A percentile compares a stretch with the other conserved stretches of the same genome.
Evolutionary conservation across 53 echinoderm and acorn worm genomes (phyloP).

Genomic region (Glandiceps talaboti): DNA sequence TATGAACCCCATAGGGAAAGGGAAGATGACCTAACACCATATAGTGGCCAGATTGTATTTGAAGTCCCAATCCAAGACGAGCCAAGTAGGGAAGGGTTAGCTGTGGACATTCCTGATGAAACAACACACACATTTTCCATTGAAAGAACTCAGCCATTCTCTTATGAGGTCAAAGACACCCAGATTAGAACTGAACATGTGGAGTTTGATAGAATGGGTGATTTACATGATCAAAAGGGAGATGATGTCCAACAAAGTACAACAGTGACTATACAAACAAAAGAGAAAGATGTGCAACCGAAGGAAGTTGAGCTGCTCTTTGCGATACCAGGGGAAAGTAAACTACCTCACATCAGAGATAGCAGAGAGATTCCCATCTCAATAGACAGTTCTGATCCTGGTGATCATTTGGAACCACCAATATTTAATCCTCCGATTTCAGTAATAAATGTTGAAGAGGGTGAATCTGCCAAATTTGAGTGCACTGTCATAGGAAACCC

Average conservation of each 20-base stretch:
- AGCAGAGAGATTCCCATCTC: neutral
- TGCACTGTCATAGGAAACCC: constrained; percentile 69
- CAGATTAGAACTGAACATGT: neutral
- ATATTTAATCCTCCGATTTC: neutral
- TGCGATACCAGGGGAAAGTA: neutral
- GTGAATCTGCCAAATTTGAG: constrained; percentile 78
- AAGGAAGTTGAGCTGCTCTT: neutral
- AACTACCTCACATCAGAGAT: neutral
- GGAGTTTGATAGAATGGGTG: neutral
- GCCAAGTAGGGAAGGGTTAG: no score
- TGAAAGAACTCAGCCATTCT: no score
- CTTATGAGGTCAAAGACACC: no score
- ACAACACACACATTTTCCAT: no score
- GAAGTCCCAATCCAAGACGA: no score
- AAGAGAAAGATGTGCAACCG: neutral
- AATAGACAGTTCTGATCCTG: neutral
- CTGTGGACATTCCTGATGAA: no score
- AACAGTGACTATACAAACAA: neutral
- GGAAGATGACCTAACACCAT: no score
- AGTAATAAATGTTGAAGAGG: constrained; percentile 32
- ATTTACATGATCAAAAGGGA: neutral
- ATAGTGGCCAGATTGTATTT: no score
- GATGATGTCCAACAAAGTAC: neutral
- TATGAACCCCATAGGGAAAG: no score
- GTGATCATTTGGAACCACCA: neutral